Base-by-base conservation (phyloP, 2,113 vertebrate species). In the Campylorhamphus procurvoides region DNA sequence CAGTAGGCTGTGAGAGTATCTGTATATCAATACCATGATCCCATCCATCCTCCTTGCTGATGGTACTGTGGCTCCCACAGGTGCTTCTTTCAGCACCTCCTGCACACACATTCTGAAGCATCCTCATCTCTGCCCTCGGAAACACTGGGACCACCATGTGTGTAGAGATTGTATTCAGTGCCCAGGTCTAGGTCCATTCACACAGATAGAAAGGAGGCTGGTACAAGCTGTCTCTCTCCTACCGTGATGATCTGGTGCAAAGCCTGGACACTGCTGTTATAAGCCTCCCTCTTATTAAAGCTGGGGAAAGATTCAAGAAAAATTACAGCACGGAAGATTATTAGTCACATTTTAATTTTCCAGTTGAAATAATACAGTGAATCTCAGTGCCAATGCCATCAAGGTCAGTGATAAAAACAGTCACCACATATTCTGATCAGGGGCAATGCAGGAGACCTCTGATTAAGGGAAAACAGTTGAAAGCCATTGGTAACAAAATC, bases 311-410 rank as follows among this genome's bases (percentile, higher is more conserved):
- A 81, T 5, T 74, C 3, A 84, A 78, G 44, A 90, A 78, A 56
- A 80, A 76, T 29, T 44, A n/a, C 42, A 89, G 33, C n/a, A 75
- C 2, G 20, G 46, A 50, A 31, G 50, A 47, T 27, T 56, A 40
- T 27, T 47, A 83, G 55, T 59, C 81, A 93, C 0, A 0, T 18
- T 97, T 95, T 96, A 95, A 96, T 96, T 90, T 93, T 91, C 77
- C 89, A 91, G 76, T 71, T 88, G 81, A 92, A 93, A 72, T 39
- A 84, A 89, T 29, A 89, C 66, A 87, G 68, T 59, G 47, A 91
- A 73, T n/a, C n/a, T 80, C 62, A 68, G 42, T 83, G 73, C 49
- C 72, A 64, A 1, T 52, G 40, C 49, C 52, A 87, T 74, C 71
- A 71, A 66, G 17, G 62, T 68, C 71, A 87, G 74, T 66, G 87